Conservation (phyloP, 2,888 invertebrate species). For the Drosophila macrothrix region DNA sequence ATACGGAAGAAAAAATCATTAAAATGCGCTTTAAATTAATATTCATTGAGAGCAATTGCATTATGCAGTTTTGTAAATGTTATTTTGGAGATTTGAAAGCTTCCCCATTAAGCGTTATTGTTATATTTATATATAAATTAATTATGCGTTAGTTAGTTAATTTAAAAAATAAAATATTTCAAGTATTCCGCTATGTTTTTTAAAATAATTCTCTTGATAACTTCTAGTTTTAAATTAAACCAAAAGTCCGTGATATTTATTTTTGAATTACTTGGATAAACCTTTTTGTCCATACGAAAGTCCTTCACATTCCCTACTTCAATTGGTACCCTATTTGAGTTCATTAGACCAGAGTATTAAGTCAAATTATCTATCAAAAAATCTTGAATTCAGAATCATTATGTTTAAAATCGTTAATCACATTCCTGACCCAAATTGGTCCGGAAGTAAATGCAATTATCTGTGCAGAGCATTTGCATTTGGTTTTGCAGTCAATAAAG, state of each 20-base stretch:
- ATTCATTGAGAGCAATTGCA: conserved; percentile 11
- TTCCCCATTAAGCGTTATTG: no score
- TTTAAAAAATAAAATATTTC: neutral
- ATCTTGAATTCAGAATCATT: neutral
- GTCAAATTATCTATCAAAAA: neutral
- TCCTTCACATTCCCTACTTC: neutral
- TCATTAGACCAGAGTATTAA: neutral
- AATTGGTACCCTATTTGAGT: neutral
- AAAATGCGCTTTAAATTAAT: conserved; percentile 36
- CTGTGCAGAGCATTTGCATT: conserved; percentile 1
- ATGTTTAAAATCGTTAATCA: neutral
- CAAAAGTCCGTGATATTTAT: neutral
- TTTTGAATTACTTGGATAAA: neutral
- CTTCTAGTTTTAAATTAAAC: neutral
- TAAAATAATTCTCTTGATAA: neutral
- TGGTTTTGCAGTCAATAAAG: conserved; percentile 38
- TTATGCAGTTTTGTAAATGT: conserved; percentile 15
- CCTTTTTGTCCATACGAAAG: no score
- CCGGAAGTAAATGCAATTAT: conserved; percentile 18
- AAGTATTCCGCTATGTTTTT: neutral
- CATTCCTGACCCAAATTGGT: conserved; percentile 14
- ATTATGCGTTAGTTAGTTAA: neutral
- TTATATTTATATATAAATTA: no score
- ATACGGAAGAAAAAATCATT: conserved; percentile 22
- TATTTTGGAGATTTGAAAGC: neutral